Conservation (phyloP, 2,113 vertebrate species). For the Microcebus ravelobensis region DNA sequence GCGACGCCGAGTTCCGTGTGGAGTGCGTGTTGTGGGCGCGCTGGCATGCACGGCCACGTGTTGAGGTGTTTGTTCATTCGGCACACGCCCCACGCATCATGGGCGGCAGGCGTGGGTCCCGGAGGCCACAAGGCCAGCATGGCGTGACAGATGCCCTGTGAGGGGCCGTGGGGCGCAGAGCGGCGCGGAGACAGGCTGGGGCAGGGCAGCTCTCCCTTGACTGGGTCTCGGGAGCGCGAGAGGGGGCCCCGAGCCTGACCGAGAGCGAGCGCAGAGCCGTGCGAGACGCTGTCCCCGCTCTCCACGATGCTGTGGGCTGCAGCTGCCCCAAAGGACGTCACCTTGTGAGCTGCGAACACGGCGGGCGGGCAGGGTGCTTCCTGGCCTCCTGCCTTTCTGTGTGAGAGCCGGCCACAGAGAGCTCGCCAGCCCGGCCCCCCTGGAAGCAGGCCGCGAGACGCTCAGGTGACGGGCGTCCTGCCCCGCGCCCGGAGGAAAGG, state of each 20-base stretch:
- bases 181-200: neutral
- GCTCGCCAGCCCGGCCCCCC: neutral
- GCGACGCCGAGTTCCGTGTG: rapidly evolving
- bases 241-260: neutral
- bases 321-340: too few relatives aligned
- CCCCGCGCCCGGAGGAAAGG: neutral
- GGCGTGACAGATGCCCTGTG: neutral
- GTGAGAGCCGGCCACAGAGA: neutral
- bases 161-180: neutral
- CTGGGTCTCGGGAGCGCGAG: neutral
- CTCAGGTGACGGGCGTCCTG: neutral
- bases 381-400: neutral
- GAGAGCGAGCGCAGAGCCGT: neutral
- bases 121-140: neutral
- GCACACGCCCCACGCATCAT: rapidly evolving
- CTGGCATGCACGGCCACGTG: rapidly evolving
- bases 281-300: neutral
- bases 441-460: neutral
- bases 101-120: neutral
- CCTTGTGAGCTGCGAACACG: neutral
- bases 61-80: neutral
- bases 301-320: neutral
- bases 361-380: neutral
- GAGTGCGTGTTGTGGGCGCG: rapidly evolving
- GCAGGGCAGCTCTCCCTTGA: neutral